These are phyloP conservation scores for Drosophila sturtevanti DNA, from an alignment of 1,140 invertebrate species.

Conservation along the genomic window DNA sequence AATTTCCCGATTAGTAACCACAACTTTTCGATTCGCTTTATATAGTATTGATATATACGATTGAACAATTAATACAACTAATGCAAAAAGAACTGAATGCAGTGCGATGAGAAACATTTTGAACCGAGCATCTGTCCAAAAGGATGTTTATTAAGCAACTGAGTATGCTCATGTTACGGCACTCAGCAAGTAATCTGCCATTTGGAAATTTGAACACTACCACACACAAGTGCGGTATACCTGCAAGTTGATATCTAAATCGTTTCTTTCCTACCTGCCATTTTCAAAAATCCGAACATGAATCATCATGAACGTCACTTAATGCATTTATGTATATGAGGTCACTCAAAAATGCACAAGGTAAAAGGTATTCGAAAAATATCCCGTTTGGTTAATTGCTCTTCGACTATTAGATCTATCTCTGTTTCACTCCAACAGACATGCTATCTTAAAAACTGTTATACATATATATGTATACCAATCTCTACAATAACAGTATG, in stretches of 20 bases:
- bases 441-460: too few relatives aligned
- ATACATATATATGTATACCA: too few relatives aligned
- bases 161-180: neutral
- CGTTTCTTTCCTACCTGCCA: neutral
- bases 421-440: too few relatives aligned
- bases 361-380: too few relatives aligned
- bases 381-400: too few relatives aligned
- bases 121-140: neutral
- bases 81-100: neutral
- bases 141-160: neutral
- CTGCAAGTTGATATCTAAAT: neutral
- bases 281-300: neutral
- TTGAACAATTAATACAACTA: neutral
- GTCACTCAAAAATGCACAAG: neutral
- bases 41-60: neutral
- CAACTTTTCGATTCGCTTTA: neutral
- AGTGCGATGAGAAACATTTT: neutral
- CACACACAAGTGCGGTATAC: neutral
- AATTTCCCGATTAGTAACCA: neutral
- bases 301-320: neutral
- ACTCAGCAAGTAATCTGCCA: neutral
- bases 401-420: too few relatives aligned
- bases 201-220: neutral
- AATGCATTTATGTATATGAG: too few relatives aligned
- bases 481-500: too few relatives aligned